Base-by-base conservation (phyloP, 2,888 invertebrate genomes). In the Coleophora flavipennella region DNA sequence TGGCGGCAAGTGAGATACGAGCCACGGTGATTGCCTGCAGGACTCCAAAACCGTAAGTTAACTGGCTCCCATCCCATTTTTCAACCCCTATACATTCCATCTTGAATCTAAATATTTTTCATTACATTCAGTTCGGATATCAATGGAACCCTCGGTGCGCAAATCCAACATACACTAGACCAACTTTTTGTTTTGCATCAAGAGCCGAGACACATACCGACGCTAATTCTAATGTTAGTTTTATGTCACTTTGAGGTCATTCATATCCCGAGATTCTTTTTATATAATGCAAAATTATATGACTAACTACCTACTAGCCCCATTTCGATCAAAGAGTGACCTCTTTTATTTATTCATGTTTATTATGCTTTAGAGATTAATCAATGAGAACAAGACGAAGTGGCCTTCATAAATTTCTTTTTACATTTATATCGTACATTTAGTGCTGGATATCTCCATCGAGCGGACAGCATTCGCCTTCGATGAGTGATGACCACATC, bases 371-470 rank as follows among this genome's bases (percentile, higher is more conserved):
- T 49, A 53, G 55, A 51, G 55, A 45, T 51, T n/a, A n/a, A n/a
- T n/a, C n/a, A n/a, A n/a, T n/a, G n/a, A n/a, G n/a, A n/a, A n/a
- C n/a, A n/a, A n/a, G n/a, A n/a, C n/a, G n/a, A n/a, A n/a, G n/a
- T n/a, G n/a, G 43, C 49, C 41, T 38, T 53, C 42, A 53, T 67
- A 64, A 64, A 62, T 60, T 50, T 49, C 48, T 49, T 43, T 40
- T 40, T 48, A 43, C 46, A 55, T 47, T 59, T 51, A 62, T 65
- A 61, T 63, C 55, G 55, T 55, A 45, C 61, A 55, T 62, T 63
- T 43, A 37, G 50, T 53, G 55, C 51, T 49, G 40, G 42, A 43
- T 34, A 33, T 12, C 13, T 28, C 11, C 20, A 20, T 31, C 31
- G 33, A 29, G 34, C 38, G 28, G 31, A 37, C 26, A 42, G 28